Evolutionary conservation across 2,888 invertebrate species (phyloP), one percentile per base, ranked within the genome.

Genomic region (Micoletzkya japonica): DNA sequence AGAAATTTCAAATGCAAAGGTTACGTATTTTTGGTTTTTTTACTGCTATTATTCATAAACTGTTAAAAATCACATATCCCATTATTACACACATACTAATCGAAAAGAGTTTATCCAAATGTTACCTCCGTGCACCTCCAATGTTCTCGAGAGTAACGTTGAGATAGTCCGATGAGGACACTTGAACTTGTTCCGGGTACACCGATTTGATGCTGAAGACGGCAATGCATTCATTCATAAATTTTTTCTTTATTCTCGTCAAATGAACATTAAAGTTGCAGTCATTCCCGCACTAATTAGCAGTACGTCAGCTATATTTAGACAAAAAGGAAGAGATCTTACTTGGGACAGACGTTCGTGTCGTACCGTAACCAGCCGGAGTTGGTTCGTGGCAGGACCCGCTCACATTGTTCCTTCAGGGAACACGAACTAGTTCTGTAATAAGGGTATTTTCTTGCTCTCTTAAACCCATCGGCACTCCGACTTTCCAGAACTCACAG

Each of bases 81-180:
- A n/a, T n/a, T n/a, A n/a, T n/a, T n/a, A n/a, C n/a, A n/a, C n/a
- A n/a, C n/a, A 61, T 61, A n/a, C 70, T 49, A 36, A 64, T 57
- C 1, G 66, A 37, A 2, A 76, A 54, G 44, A 72, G 70, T 36
- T 44, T 17, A 44, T 28, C 71, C 69, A 68, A 50, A n/a, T 58
- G 73, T 57, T 36, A 73, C 72, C 59, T 70, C 68, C 26, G 70
- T 2, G 39, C 63, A 10, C 58, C 73, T 26, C 96, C 96, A 85
- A 97, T 90, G 88, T 97, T 95, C 88, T 96, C 95, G 82, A 97
- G 94, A 76, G 92, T 91, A 85, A 97, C 90, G 87, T 93, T 93
- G 87, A 84, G 72, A 32, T 73, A 80, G 67, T 79, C 78, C 6
- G 82, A 75, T 1, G 78, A 76, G 10, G 82, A 80, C 56, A 81